phyloP scores from a whole-genome alignment of 2,113 vertebrate species.

The Stigmatopora argus region DNA sequence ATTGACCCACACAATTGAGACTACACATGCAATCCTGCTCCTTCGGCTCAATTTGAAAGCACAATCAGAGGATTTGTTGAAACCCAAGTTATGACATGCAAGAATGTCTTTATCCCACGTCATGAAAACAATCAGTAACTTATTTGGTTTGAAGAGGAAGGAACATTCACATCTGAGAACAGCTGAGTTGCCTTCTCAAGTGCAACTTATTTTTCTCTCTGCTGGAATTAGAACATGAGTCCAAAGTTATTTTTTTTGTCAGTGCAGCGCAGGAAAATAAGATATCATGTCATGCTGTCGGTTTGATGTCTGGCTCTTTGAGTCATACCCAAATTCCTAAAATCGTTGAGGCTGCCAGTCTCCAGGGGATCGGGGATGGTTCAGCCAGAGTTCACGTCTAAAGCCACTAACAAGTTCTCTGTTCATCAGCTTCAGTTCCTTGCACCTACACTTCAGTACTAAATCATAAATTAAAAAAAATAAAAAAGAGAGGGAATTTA shows the following conservation, averaged over 20 bases:
- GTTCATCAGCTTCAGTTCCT: constrained; percentile 32
- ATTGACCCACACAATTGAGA: constrained; percentile 73
- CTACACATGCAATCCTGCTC: constrained; percentile 65
- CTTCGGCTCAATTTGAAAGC: constrained; percentile 63
- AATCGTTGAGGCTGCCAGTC: constrained; percentile 81
- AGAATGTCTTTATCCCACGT: constrained; percentile 77
- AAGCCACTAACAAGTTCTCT: constrained; percentile 74
- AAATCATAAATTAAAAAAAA: neutral
- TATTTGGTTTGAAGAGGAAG: constrained; percentile 85
- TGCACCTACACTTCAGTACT: constrained; percentile 2
- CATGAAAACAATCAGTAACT: constrained; percentile 80
- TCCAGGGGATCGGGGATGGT: constrained; percentile 55
- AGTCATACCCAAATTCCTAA: constrained; percentile 86
- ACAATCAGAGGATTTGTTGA: constrained; percentile 59
- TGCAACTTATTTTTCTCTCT: constrained; percentile 59
- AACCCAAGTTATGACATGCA: constrained; percentile 73
- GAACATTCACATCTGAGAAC: constrained; percentile 79
- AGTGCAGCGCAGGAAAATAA: constrained; percentile 93
- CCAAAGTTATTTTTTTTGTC: constrained; percentile 90
- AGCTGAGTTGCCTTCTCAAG: constrained; percentile 67
- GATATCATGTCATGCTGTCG: constrained; percentile 98
- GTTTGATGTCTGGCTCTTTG: constrained; percentile 90
- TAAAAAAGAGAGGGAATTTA: no score
- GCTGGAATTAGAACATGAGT: constrained; percentile 87
- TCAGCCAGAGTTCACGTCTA: constrained; percentile 94